These are phyloP conservation scores for Spisula solida DNA, from an alignment of 2,888 invertebrate genomes.

Conservation along the genomic window DNA sequence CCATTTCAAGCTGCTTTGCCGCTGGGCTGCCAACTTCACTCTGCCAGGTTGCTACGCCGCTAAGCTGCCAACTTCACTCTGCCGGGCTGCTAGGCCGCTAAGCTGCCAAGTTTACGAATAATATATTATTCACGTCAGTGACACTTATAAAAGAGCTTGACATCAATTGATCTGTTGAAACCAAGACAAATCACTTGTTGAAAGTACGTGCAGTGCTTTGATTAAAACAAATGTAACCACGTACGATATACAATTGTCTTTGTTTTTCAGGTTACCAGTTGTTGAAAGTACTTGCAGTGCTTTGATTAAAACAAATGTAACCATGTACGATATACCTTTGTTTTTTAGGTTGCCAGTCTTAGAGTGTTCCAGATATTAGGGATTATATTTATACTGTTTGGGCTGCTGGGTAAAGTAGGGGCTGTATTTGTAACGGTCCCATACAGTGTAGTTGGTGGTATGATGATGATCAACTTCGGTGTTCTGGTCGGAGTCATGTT, in stretches of 20 bases:
- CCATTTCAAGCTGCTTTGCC: no score
- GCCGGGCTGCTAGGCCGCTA: no score
- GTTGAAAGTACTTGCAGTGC: background rate
- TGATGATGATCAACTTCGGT: slow-evolving; percentile 77
- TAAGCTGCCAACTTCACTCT: no score
- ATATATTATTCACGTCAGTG: no score
- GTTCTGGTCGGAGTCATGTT: slow-evolving; percentile 79
- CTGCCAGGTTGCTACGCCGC: no score
- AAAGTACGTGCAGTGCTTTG: background rate
- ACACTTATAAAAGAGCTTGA: no score
- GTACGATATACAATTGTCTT: background rate
- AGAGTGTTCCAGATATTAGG: slow-evolving; percentile 87
- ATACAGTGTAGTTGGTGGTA: slow-evolving; percentile 87
- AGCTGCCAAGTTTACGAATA: no score
- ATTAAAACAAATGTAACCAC: background rate
- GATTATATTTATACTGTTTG: slow-evolving; percentile 85
- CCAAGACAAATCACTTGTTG: background rate
- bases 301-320: background rate
- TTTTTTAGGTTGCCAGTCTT: slow-evolving; percentile 86
- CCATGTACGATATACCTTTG: background rate
- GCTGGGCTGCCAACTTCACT: no score
- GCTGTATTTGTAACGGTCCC: slow-evolving; percentile 88
- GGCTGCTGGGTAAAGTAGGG: slow-evolving; percentile 87
- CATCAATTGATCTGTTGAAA: background rate
- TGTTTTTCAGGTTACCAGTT: slow-evolving; percentile 82